These are phyloP conservation scores for Gavia stellata DNA, from an alignment of 2,113 vertebrate genomes.

Conservation along the genomic window DNA sequence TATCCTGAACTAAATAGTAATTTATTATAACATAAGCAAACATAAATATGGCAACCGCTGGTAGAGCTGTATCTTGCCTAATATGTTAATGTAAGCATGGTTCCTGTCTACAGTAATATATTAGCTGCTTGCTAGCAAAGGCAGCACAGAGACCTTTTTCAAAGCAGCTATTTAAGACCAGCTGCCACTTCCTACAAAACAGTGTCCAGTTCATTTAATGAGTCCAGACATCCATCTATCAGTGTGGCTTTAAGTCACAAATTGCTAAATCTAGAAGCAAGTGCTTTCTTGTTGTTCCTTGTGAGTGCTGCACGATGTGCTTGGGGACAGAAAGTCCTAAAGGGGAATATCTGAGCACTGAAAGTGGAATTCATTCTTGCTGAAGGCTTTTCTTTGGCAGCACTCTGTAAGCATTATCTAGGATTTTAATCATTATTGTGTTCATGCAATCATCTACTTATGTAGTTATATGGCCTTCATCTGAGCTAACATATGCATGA, in stretches of 20 bases:
- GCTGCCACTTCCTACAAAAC: conserved; percentile 8
- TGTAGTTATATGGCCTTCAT: not conserved
- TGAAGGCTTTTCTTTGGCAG: not conserved
- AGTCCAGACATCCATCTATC: conserved; percentile 8
- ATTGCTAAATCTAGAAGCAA: not conserved
- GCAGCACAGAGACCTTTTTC: not conserved
- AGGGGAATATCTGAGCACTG: not conserved
- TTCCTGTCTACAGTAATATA: conserved; percentile 45
- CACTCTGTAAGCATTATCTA: not conserved
- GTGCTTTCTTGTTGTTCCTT: not conserved
- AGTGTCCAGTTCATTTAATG: not conserved
- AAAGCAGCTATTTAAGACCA: conserved; percentile 12
- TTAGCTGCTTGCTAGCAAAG: conserved; percentile 37
- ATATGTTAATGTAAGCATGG: conserved; percentile 46
- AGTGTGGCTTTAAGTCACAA: not conserved
- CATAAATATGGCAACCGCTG: conserved; percentile 17
- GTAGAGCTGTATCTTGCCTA: conserved; percentile 2
- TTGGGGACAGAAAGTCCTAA: not conserved
- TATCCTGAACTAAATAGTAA: conserved; percentile 44
- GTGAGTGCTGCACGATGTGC: conserved; percentile 1
- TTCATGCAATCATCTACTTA: not conserved
- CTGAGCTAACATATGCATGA: not conserved
- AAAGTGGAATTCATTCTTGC: not conserved
- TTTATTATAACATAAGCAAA: conserved; percentile 60
- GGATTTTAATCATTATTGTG: not conserved